Conservation (phyloP, 2,113 vertebrate genomes). For the Oncorhynchus nerka region DNA sequence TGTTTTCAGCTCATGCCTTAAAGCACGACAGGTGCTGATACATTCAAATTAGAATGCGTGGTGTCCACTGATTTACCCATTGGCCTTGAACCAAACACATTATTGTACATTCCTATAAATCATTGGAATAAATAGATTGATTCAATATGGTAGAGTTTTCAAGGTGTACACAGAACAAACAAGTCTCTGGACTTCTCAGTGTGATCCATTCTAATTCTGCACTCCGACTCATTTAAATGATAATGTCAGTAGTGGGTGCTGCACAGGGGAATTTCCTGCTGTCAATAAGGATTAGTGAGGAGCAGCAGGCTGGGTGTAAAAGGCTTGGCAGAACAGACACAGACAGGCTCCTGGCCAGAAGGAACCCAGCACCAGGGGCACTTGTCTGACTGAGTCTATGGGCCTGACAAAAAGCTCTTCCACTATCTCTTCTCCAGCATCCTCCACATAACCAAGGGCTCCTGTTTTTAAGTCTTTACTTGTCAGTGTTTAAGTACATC, state of each 20-base stretch:
- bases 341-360: not conserved
- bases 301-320: conserved; percentile 26
- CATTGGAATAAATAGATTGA: no score
- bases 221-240: conserved; percentile 22
- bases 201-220: not conserved
- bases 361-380: not conserved
- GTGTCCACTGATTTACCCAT: not conserved
- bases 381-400: no score
- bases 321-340: conserved; percentile 15
- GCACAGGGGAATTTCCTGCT: conserved; percentile 11
- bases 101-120: no score
- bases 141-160: not conserved
- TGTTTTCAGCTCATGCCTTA: no score
- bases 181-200: not conserved
- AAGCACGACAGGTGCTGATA: no score
- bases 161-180: not conserved
- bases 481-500: not conserved
- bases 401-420: no score
- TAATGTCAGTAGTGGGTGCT: not conserved
- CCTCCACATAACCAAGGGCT: not conserved
- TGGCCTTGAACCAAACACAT: not conserved
- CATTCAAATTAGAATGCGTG: no score
- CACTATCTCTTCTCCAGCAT: not conserved
- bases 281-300: conserved; percentile 43
- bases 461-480: not conserved